These are phyloP conservation scores for Condylura cristata DNA, from an alignment of 2,113 vertebrate genomes.

Conservation along the genomic window DNA sequence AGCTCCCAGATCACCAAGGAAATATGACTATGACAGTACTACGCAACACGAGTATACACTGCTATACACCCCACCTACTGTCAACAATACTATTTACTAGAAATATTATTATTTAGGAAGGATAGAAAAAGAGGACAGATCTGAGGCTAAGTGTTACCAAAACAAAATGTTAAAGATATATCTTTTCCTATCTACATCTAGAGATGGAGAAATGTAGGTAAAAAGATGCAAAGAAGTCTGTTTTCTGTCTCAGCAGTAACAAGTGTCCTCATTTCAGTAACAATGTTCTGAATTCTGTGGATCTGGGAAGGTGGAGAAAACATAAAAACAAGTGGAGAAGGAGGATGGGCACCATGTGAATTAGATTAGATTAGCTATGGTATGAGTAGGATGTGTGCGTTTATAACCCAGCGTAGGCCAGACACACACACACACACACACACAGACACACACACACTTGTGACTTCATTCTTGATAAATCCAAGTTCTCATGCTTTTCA, in stretches of 20 bases:
- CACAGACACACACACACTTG: too few species aligned
- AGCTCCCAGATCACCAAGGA: background rate
- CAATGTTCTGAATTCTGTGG: background rate
- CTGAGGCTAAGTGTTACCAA: background rate
- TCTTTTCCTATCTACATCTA: background rate
- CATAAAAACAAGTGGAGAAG: background rate
- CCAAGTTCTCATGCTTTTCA: background rate
- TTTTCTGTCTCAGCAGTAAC: background rate
- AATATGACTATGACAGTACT: background rate
- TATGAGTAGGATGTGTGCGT: background rate
- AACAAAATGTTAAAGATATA: background rate
- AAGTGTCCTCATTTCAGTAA: background rate
- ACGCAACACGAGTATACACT: background rate
- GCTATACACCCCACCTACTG: background rate
- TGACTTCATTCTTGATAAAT: background rate
- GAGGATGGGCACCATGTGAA: fast-evolving
- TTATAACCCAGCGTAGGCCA: too few species aligned
- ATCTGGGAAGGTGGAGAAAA: background rate
- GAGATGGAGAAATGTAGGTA: background rate
- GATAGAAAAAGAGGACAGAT: background rate
- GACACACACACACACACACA: too few species aligned
- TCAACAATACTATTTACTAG: background rate
- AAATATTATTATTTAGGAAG: too few species aligned
- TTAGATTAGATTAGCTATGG: background rate
- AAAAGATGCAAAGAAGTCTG: background rate